Base-by-base conservation (phyloP, 1,140 invertebrate genomes). In the Chironomus striatipennis region DNA sequence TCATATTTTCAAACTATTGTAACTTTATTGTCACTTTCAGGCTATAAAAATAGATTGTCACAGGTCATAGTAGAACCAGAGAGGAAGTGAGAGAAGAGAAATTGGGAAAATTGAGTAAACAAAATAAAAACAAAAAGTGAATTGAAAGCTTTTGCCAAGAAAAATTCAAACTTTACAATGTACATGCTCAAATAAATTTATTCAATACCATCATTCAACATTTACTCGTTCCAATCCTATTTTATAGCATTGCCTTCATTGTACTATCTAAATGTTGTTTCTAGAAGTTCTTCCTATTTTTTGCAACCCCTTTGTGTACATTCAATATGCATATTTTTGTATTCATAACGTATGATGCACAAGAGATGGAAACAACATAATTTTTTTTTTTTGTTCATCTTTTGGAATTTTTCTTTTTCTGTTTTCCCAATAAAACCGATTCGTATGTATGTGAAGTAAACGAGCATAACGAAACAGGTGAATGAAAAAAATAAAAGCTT, bases 201-300 rank as follows among this genome's bases (percentile, higher is more conserved):
- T 34, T 34, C 24, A 34, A 34, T 34, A 34, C 24, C 24, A 34
- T 34, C 24, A 34, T 34, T 34, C 24, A 34, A 34, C 24, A 34
- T 34, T 34, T 5, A 34, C 24, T 34, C 24, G 24, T 34, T 34
- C 24, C 24, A 5, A 34, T 34, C 5, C 5, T 34, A 2, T 34
- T 34, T 34, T 34, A 34, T 34, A 34, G 24, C 24, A 34, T 34
- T 34, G 5, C 12, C 12, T n/a, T n/a, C n/a, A 57, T 15, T 57
- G 2, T 47, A 47, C 47, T 57, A 57, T 57, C n/a, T 34, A 5
- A 5, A n/a, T 57, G 47, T 57, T n/a, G 47, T 57, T 57, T 57
- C 12, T 57, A 57, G n/a, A 57, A 57, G 47, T 57, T 57, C 47
- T 57, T n/a, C n/a, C 47, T 57, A 57, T 15, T 57, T n/a, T 57